Evolutionary conservation across 1,140 invertebrate species (phyloP).

Genomic region (Galleria mellonella): DNA sequence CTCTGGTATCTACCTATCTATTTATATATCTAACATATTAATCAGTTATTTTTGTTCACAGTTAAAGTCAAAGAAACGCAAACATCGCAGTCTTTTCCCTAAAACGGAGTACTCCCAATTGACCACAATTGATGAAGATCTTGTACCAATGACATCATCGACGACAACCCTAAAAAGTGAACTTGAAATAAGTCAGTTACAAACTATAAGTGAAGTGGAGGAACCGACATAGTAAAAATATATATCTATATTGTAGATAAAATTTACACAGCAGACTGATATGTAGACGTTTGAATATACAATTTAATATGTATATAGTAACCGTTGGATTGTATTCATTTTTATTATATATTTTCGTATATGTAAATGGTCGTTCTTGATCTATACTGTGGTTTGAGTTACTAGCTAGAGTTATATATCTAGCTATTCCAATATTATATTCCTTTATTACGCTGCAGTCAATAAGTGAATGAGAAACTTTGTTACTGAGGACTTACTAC

Average conservation of each 20-base stretch:
- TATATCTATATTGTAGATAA: constrained; percentile 39
- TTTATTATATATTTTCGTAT: too few relatives aligned
- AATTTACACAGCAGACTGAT: constrained; percentile 68
- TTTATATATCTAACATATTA: too few relatives aligned
- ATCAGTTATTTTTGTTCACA: constrained; percentile 19
- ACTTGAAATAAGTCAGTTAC: constrained; percentile 12
- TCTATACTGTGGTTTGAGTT: too few relatives aligned
- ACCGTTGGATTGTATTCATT: background rate
- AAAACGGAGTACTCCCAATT: constrained; percentile 59
- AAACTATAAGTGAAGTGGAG: constrained; percentile 30
- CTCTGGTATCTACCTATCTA: too few relatives aligned
- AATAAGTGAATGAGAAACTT: too few relatives aligned
- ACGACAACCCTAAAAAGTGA: constrained; percentile 37
- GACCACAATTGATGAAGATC: constrained; percentile 57
- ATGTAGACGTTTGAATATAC: constrained; percentile 49
- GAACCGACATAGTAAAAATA: constrained; percentile 58
- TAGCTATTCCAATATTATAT: too few relatives aligned
- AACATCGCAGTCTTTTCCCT: constrained; percentile 37
- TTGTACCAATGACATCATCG: constrained; percentile 35
- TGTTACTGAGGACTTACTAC: too few relatives aligned
- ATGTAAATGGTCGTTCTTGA: too few relatives aligned
- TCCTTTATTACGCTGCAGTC: too few relatives aligned
- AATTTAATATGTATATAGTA: constrained; percentile 12
- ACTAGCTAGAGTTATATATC: too few relatives aligned
- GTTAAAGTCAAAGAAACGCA: constrained; percentile 43